Evolutionary conservation across 2,113 vertebrate species (phyloP).

Genomic region (Salvelinus fontinalis): DNA sequence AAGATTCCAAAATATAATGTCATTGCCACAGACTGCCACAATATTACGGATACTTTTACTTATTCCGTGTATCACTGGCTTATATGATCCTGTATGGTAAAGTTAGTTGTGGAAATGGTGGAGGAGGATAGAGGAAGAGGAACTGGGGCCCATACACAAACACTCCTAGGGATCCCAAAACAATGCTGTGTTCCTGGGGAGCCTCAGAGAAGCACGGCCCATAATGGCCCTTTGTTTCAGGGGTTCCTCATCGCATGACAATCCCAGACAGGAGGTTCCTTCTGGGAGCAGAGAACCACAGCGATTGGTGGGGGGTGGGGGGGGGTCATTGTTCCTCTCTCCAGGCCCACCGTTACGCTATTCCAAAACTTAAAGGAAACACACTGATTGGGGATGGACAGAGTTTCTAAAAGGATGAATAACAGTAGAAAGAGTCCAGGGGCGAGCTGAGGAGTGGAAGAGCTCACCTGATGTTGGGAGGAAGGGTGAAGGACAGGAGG

Average conservation of each 20-base stretch:
- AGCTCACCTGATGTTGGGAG: constrained; percentile 71
- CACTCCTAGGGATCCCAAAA: constrained; percentile 72
- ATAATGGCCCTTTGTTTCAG: too few species aligned
- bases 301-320: too few species aligned
- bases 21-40: too few species aligned
- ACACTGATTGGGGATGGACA: constrained; percentile 49
- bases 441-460: constrained; percentile 45
- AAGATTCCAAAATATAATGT: too few species aligned
- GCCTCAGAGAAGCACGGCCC: constrained; percentile 46
- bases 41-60: too few species aligned
- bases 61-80: too few species aligned
- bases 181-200: constrained; percentile 70
- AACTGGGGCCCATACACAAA: constrained; percentile 65
- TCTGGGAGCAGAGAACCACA: constrained; percentile 57
- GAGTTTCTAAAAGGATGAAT: constrained; percentile 60
- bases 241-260: constrained; percentile 60
- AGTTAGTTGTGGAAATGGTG: constrained; percentile 22
- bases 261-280: constrained; percentile 70
- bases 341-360: constrained; percentile 28
- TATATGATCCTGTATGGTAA: too few species aligned
- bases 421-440: constrained; percentile 49
- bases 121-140: constrained; percentile 45
- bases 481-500: constrained; percentile 7
- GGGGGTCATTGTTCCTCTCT: too few species aligned
- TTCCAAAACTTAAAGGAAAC: constrained; percentile 65